phyloP scores from a whole-genome alignment of 2,888 invertebrate species.

The Agrypnus murinus region DNA sequence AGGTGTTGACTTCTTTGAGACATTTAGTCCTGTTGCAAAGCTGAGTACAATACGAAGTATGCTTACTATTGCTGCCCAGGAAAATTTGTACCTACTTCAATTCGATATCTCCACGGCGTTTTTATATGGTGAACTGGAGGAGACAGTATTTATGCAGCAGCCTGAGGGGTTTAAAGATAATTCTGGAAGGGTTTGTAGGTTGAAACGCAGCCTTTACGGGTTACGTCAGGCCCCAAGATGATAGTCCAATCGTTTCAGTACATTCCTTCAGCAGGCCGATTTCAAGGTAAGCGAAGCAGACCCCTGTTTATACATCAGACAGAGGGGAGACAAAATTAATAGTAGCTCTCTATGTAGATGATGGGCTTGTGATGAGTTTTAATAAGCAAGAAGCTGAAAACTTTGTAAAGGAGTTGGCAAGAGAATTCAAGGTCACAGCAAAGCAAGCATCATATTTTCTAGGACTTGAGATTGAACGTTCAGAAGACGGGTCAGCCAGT shows the following conservation, averaged over 20 bases:
- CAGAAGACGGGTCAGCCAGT: conserved; percentile 5
- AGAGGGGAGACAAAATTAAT: conserved; percentile 51
- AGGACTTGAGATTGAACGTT: conserved; percentile 2
- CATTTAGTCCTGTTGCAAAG: conserved; percentile 60
- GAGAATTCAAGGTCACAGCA: conserved; percentile 32
- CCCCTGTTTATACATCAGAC: conserved; percentile 57
- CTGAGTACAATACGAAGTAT: conserved; percentile 57
- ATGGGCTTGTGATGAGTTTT: conserved; percentile 56
- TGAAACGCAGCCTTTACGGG: conserved; percentile 48
- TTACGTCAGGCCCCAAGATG: conserved; percentile 63
- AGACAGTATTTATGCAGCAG: conserved; percentile 52
- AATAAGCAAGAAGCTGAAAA: conserved; percentile 37
- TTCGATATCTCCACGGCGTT: conserved; percentile 60
- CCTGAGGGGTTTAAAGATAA: conserved; percentile 50
- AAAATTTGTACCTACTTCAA: conserved; percentile 56
- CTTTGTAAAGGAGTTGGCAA: conserved; percentile 43
- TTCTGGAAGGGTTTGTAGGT: conserved; percentile 3
- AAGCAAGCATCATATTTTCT: conserved; percentile 14
- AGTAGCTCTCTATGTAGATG: conserved; percentile 60
- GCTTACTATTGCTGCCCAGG: conserved; percentile 57
- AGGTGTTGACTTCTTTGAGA: conserved; percentile 59
- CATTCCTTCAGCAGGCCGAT: conserved; percentile 53
- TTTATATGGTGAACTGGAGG: conserved; percentile 54
- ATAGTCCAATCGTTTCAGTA: conserved; percentile 61
- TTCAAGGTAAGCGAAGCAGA: conserved; percentile 53